These are phyloP conservation scores for Cotesia vestalis DNA, from an alignment of 1,140 invertebrate genomes.

Conservation along the genomic window DNA sequence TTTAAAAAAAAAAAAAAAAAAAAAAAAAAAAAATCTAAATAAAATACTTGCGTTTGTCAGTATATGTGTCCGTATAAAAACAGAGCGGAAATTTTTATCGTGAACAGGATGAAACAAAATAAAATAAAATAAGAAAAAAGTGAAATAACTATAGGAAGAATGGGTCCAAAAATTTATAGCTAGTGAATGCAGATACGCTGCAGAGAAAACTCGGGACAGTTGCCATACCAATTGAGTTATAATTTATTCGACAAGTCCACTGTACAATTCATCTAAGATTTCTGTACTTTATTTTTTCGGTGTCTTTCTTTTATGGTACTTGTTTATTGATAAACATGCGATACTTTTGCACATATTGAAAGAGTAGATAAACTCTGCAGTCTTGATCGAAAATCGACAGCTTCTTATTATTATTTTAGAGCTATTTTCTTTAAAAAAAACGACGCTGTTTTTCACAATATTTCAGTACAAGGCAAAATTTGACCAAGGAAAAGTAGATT, in stretches of 20 bases:
- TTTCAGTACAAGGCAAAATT: no score
- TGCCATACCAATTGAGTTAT: slow-evolving; percentile 20
- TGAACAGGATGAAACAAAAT: slow-evolving; percentile 1
- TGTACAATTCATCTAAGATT: slow-evolving; percentile 5
- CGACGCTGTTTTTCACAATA: no score
- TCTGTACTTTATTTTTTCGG: not conserved
- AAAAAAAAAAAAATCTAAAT: no score
- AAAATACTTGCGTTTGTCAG: not conserved
- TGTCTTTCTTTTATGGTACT: no score
- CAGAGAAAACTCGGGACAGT: slow-evolving; percentile 22
- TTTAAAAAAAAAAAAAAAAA: no score
- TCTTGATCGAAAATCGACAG: no score
- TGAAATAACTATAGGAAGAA: slow-evolving; percentile 12
- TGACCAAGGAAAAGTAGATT: no score
- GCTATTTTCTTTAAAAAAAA: no score
- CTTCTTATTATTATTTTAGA: no score
- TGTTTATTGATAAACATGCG: no score
- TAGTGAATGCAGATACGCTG: slow-evolving; percentile 24
- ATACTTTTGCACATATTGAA: no score
- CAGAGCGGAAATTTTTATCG: not conserved
- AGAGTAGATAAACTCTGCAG: no score
- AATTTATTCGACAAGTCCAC: not conserved
- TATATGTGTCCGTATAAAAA: not conserved
- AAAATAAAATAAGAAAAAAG: slow-evolving; percentile 4
- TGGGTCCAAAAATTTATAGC: slow-evolving; percentile 18